phyloP scores from a whole-genome alignment of 2,113 vertebrate genomes.

The Microcebus murinus region DNA sequence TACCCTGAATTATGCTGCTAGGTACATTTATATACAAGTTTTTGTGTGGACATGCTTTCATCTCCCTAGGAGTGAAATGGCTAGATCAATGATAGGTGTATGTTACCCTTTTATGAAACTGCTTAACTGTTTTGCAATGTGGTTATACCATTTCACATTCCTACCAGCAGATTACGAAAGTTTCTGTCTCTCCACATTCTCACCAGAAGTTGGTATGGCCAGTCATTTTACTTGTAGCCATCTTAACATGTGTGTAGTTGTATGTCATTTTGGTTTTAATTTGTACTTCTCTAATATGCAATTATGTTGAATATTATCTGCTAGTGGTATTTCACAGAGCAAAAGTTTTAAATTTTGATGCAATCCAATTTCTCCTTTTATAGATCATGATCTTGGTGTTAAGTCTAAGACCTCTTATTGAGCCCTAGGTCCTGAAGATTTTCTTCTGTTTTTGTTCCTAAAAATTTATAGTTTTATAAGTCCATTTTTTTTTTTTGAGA shows the following conservation, averaged over 20 bases:
- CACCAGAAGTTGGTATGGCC: fast-evolving
- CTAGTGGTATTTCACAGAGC: not conserved
- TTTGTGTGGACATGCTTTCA: not conserved
- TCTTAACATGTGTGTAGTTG: not conserved
- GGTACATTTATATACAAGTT: not conserved
- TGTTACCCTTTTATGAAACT: not conserved
- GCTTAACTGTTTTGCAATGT: not conserved
- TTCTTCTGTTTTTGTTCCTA: not conserved
- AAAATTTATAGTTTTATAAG: not conserved
- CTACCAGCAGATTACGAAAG: too few species aligned
- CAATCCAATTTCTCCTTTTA: not conserved
- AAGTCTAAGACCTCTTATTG: not conserved
- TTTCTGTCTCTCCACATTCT: not conserved
- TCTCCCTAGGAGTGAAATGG: not conserved
- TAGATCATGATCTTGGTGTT: not conserved
- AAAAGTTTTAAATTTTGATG: not conserved
- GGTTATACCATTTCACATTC: not conserved
- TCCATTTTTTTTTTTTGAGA: too few species aligned
- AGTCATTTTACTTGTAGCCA: not conserved
- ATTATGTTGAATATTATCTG: not conserved
- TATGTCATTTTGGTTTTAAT: not conserved
- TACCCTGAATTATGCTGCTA: not conserved
- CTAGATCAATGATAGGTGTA: not conserved
- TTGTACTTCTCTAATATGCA: not conserved
- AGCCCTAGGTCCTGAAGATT: not conserved